phyloP scores from a whole-genome alignment of 2,797 vertebrate species.

The Megaceryle alcyon region DNA sequence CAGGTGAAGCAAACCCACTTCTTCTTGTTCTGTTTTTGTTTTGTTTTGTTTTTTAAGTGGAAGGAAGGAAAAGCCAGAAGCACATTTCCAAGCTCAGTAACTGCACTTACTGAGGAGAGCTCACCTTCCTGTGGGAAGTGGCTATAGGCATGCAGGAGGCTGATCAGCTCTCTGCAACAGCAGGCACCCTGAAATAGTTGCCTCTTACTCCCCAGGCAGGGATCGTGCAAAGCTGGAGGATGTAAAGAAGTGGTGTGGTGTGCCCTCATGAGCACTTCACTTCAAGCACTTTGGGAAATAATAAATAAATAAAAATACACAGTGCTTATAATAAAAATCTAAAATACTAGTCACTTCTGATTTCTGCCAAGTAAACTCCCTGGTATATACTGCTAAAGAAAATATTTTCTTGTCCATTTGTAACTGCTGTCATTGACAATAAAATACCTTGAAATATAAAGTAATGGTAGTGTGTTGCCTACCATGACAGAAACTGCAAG shows the following conservation, averaged over 20 bases:
- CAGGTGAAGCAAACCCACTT: background rate
- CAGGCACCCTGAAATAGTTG: fast-evolving
- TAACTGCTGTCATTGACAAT: conserved; percentile 52
- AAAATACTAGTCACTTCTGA: background rate
- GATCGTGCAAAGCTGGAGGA: background rate
- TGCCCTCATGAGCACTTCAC: background rate
- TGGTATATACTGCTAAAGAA: background rate
- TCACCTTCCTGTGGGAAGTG: fast-evolving
- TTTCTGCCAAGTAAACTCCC: background rate
- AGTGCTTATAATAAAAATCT: background rate
- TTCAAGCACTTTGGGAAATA: background rate
- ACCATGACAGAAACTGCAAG: conserved; percentile 24
- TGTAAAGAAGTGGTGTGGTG: background rate
- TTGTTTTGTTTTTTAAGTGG: background rate
- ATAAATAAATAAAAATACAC: background rate
- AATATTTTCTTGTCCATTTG: conserved; percentile 43
- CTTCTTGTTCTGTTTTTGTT: background rate
- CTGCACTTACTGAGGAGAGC: background rate
- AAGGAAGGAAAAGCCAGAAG: background rate
- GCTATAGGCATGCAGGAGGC: fast-evolving
- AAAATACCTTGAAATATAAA: conserved; percentile 68
- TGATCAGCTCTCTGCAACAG: background rate
- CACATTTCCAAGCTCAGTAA: fast-evolving
- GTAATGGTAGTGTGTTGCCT: conserved; percentile 54
- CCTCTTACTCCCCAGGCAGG: background rate